Percentiles rank a stretch among this genome's conserved stretches.
Evolutionary conservation across 30 jellyfish, hydroid and myxozoan species (phyloP).

Genomic region (Cassiopea xamachana): DNA sequence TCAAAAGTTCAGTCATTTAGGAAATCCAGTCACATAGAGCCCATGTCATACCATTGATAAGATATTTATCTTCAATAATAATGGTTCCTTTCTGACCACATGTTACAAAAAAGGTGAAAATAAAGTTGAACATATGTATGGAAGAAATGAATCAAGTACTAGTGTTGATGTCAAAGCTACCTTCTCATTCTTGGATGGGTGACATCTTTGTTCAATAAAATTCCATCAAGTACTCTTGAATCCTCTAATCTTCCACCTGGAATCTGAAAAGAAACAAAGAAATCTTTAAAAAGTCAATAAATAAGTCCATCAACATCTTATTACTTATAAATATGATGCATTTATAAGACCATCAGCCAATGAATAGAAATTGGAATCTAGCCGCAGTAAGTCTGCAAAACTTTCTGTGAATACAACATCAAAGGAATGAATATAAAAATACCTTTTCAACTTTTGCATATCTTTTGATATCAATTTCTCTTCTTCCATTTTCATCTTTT

Average conservation of each 20-base stretch:
- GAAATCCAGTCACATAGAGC: too few species aligned
- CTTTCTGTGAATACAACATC: too few species aligned
- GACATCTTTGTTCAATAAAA: constrained; percentile 93
- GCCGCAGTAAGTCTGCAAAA: too few species aligned
- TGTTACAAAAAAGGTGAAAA: too few species aligned
- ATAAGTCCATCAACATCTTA: not conserved
- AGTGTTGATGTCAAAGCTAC: not conserved
- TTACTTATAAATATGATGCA: not conserved
- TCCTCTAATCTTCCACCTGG: constrained; percentile 98
- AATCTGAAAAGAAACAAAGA: constrained; percentile 16
- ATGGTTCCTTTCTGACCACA: too few species aligned
- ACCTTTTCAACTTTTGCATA: constrained; percentile 96
- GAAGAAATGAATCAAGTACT: too few species aligned
- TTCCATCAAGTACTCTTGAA: constrained; percentile 94
- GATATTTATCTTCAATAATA: too few species aligned
- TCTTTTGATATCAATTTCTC: constrained; percentile 91
- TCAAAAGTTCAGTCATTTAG: too few species aligned
- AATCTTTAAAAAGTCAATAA: not conserved
- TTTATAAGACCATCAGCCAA: not conserved
- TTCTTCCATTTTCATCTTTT: constrained; percentile 78
- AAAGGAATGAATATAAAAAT: not conserved
- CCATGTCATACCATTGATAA: too few species aligned
- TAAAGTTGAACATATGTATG: too few species aligned
- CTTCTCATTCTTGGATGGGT: constrained; percentile 96
- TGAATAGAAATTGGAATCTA: too few species aligned